Evolutionary conservation across 35 echinoderm and acorn worm genomes (phyloP), one percentile per base, ranked within the genome.

Genomic region (Ophiothrix spiculata): DNA sequence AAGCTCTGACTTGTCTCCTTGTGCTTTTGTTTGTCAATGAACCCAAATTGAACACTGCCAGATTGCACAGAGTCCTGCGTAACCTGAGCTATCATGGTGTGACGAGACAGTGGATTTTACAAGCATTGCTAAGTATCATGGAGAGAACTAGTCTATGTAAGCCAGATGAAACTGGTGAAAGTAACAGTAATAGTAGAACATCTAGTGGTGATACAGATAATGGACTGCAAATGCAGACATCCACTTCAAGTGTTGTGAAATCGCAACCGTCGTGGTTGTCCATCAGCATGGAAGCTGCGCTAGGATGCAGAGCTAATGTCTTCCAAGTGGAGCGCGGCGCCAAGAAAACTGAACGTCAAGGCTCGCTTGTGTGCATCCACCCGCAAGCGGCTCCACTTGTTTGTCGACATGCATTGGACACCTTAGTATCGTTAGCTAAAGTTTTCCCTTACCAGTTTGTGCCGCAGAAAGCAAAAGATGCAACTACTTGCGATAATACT

Each of bases 401-500:
- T 19, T 99, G 92, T 69, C 64, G 90, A 31, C 93, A 99, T 54
- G 92, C 91, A 21, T 76, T 99, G 39, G 96, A 99, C 75, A 91
- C 96, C 21, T 83, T 99, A 19, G 81, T 94, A 39, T 90, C 96
- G 8, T 64, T 99, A 80, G 96, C 96, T 10, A 93, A 99, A 60
- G 89, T 91, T 39, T 99, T 99, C 80, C 96, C 96, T 1, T 86
- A 91, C 23, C 96, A 99, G 79, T 99, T 99, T 94, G 86, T 99
- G 36, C 96, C 96, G 31, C 76, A 92, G 90, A 49, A 80, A 87
- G 56, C 80, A 31, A 89, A 93, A 81, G 87, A 89, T 76, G 34
- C 63, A 74, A n/a, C 11, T 28, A 92, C 82, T 31, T 69, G 60
- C 29, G 79, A 33, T 75, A 40, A 33, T 81, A 38, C 60, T 11